phyloP scores from a whole-genome alignment of 1,140 invertebrate genomes.

The Pantala flavescens region DNA sequence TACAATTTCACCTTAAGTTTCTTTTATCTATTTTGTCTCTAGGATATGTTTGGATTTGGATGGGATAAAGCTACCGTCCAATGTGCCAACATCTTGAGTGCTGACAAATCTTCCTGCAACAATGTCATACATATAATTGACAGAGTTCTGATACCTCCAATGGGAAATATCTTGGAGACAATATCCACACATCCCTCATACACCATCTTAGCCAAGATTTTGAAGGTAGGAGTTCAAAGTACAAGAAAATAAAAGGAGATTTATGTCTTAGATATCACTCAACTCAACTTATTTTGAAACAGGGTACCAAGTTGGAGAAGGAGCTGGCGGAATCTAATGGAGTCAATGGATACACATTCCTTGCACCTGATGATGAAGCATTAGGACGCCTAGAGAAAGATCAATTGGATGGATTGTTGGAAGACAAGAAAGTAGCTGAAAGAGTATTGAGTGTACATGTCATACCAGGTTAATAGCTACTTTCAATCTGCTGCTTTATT shows the following conservation, averaged over 20 bases:
- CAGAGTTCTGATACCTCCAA: constrained; percentile 41
- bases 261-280: too few relatives aligned
- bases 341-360: constrained; percentile 34
- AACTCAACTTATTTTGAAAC: neutral
- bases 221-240: constrained; percentile 30
- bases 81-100: constrained; percentile 46
- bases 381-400: constrained; percentile 35
- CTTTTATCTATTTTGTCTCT: neutral
- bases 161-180: constrained; percentile 35
- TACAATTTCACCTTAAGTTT: too few relatives aligned
- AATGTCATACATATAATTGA: constrained; percentile 49
- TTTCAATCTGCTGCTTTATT: too few relatives aligned
- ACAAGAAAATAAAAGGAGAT: neutral
- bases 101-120: constrained; percentile 49
- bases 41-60: constrained; percentile 19
- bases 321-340: constrained; percentile 30
- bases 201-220: constrained; percentile 34
- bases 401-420: constrained; percentile 32
- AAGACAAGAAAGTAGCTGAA: constrained; percentile 36
- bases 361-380: constrained; percentile 36
- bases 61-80: constrained; percentile 46
- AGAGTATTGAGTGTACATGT: constrained; percentile 40
- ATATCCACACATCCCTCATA: constrained; percentile 36
- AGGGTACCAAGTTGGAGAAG: constrained; percentile 36
- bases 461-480: constrained; percentile 32